These are phyloP conservation scores for Onychomys torridus DNA, from an alignment of 2,797 vertebrate genomes.

Conservation along the genomic window DNA sequence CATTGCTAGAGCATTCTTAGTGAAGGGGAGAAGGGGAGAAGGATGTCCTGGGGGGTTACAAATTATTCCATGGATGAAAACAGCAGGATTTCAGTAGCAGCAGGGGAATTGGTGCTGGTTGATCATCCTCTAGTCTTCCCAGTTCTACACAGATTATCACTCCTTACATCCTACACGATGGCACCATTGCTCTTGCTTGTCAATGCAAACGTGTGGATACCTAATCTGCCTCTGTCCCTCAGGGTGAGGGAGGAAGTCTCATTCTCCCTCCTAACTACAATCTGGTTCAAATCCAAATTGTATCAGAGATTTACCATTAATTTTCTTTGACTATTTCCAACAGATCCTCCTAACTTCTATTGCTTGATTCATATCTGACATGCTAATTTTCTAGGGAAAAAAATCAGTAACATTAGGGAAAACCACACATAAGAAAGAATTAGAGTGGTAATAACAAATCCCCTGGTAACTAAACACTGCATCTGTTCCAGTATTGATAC, in stretches of 20 bases:
- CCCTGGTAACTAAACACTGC: constrained; percentile 18
- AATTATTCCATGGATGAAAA: background rate
- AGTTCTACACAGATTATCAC: background rate
- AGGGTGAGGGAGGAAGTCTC: constrained; percentile 2
- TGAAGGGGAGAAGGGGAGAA: background rate
- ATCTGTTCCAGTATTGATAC: background rate
- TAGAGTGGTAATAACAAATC: background rate
- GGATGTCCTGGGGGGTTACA: background rate
- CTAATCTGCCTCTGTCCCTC: constrained; percentile 47
- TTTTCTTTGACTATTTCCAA: constrained; percentile 46
- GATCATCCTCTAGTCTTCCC: background rate
- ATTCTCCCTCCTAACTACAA: background rate
- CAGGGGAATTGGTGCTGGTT: background rate
- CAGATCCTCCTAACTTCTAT: background rate
- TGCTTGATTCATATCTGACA: constrained; percentile 38
- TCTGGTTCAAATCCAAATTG: constrained; percentile 44
- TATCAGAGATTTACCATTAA: constrained; percentile 12
- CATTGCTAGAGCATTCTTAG: background rate
- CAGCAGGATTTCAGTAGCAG: background rate
- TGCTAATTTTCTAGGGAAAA: constrained; percentile 13
- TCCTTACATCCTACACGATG: background rate
- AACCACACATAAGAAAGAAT: constrained; percentile 29
- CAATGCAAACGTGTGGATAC: constrained; percentile 40
- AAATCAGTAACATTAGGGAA: background rate
- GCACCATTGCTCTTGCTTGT: background rate